Percentiles rank a stretch among this genome's conserved stretches.
These are phyloP conservation scores for Ommatoiulus sabulosus DNA, from an alignment of 2,888 invertebrate genomes.

Conservation along the genomic window DNA sequence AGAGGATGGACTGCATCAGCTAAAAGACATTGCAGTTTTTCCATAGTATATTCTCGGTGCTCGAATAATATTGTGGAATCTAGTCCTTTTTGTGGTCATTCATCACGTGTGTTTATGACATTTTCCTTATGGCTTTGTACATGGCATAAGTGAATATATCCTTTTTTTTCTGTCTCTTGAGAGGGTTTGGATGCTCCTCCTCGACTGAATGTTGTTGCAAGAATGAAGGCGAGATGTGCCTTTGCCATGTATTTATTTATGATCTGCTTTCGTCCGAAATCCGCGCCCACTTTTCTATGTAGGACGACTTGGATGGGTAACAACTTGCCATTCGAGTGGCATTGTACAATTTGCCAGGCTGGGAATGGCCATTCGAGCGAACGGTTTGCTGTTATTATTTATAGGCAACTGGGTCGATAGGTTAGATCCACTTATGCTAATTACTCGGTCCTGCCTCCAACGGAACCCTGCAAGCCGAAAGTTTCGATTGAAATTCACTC, in stretches of 20 bases:
- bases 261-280: not conserved
- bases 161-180: not conserved
- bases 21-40: not conserved
- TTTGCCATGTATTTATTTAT: not conserved
- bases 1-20: not conserved
- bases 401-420: constrained; percentile 19
- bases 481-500: not conserved
- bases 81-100: not conserved
- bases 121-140: not conserved
- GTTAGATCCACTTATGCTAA: not conserved
- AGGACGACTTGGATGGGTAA: not conserved
- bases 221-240: not conserved
- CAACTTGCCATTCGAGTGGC: not conserved
- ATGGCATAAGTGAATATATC: not conserved
- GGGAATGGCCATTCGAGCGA: constrained; percentile 3
- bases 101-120: not conserved
- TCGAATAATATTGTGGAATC: not conserved
- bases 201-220: not conserved
- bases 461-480: not conserved
- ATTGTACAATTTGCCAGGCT: not conserved
- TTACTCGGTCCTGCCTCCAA: not conserved
- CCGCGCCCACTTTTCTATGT: not conserved
- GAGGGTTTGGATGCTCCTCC: not conserved
- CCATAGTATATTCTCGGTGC: not conserved
- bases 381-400: not conserved